A percentile compares a stretch with the other conserved stretches of the same genome.
Evolutionary conservation across 2,797 vertebrate species (phyloP).

Genomic region (Luscinia megarhynchos): DNA sequence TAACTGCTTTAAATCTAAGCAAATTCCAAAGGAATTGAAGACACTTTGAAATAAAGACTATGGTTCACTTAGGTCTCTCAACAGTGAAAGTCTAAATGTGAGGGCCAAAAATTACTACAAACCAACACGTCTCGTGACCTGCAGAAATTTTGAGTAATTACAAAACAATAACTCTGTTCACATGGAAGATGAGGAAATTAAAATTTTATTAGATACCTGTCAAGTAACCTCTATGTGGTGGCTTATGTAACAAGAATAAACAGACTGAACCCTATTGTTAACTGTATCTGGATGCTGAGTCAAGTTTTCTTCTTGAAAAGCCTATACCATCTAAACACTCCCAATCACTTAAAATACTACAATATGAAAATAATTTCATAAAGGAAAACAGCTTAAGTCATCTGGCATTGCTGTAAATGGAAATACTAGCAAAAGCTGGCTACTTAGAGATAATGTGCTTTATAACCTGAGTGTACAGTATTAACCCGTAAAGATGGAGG

Average conservation of each 20-base stretch:
- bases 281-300: neutral
- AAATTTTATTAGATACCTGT: neutral
- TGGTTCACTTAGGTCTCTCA: neutral
- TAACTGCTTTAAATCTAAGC: neutral
- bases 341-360: neutral
- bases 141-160: neutral
- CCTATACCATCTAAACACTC: neutral
- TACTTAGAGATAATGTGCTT: neutral
- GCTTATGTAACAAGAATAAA: neutral
- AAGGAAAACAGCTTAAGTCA: neutral
- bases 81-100: neutral
- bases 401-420: neutral
- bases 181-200: neutral
- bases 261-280: neutral
- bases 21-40: neutral
- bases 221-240: neutral
- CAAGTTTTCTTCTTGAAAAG: neutral
- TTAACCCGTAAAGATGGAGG: neutral
- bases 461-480: neutral
- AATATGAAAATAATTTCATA: neutral
- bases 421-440: neutral
- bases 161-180: neutral
- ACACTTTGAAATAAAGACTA: neutral
- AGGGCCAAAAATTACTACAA: neutral
- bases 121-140: neutral